Evolutionary conservation across 2,113 vertebrate genomes (phyloP).

Genomic region (Arizona elegans): DNA sequence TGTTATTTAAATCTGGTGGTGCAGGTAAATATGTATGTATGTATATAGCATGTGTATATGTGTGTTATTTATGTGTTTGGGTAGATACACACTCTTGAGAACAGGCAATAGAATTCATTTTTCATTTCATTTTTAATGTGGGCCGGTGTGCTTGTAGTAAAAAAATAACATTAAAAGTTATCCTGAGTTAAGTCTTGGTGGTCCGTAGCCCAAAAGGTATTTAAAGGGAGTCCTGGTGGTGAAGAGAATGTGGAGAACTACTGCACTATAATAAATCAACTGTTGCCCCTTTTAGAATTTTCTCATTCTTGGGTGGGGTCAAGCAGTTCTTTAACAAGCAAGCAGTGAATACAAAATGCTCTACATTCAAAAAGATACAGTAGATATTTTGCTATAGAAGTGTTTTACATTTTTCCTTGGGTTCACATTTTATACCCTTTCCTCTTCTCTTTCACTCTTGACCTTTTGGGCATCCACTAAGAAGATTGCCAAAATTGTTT

Average conservation of each 20-base stretch:
- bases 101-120: too few relatives aligned
- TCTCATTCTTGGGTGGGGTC: background rate
- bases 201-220: background rate
- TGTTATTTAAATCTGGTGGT: too few relatives aligned
- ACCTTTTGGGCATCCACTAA: too few relatives aligned
- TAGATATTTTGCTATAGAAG: background rate
- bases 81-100: too few relatives aligned
- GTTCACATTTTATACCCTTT: background rate
- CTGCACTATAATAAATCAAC: too few relatives aligned
- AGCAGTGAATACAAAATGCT: background rate
- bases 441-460: background rate
- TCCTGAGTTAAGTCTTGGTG: background rate
- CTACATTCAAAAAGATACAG: background rate
- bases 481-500: background rate
- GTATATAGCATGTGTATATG: too few relatives aligned
- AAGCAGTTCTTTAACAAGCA: background rate
- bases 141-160: too few relatives aligned
- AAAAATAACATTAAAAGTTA: too few relatives aligned
- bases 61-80: too few relatives aligned
- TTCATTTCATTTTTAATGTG: too few relatives aligned
- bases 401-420: background rate
- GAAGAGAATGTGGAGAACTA: background rate
- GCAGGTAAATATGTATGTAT: too few relatives aligned
- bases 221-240: background rate
- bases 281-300: background rate